These are phyloP conservation scores for Poecilia velifera DNA, from an alignment of 2,797 vertebrate genomes.

Conservation along the genomic window DNA sequence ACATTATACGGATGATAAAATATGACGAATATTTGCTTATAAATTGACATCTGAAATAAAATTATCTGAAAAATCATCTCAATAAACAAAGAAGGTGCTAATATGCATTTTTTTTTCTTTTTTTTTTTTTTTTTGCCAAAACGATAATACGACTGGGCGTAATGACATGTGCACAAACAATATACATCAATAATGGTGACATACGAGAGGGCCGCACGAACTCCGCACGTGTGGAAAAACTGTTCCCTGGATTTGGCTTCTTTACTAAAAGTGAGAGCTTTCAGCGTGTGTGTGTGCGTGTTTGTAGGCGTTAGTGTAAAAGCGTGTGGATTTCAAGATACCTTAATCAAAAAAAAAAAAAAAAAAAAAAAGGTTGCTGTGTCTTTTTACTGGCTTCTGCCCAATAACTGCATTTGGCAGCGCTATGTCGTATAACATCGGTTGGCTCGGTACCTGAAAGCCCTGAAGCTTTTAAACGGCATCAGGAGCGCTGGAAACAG, in stretches of 20 bases:
- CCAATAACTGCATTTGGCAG: slow-evolving; percentile 74
- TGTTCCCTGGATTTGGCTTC: slow-evolving; percentile 58
- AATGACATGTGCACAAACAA: slow-evolving; percentile 78
- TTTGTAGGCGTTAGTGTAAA: slow-evolving; percentile 17
- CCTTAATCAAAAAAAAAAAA: slow-evolving; percentile 32
- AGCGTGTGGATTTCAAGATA: slow-evolving; percentile 55
- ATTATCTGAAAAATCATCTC: slow-evolving; percentile 72
- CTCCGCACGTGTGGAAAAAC: slow-evolving; percentile 44
- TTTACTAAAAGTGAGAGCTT: slow-evolving; percentile 43
- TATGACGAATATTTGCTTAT: slow-evolving; percentile 80
- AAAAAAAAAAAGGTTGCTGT: slow-evolving; percentile 43
- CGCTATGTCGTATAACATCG: slow-evolving; percentile 49
- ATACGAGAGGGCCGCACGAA: slow-evolving; percentile 56
- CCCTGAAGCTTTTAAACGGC: slow-evolving; percentile 36
- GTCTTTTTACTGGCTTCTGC: slow-evolving; percentile 61
- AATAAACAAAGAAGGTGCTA: slow-evolving; percentile 84
- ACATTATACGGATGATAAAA: slow-evolving; percentile 81
- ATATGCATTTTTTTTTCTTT: slow-evolving; percentile 75
- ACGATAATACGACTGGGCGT: slow-evolving; percentile 75
- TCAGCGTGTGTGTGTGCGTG: slow-evolving; percentile 19
- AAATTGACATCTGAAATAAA: slow-evolving; percentile 82
- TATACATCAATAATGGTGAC: slow-evolving; percentile 76
- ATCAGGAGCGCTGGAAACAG: slow-evolving; percentile 35
- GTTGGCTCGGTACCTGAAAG: slow-evolving; percentile 35
- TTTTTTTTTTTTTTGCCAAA: slow-evolving; percentile 58